phyloP scores from a whole-genome alignment of 2,888 invertebrate genomes.

The Xestia xanthographa region DNA sequence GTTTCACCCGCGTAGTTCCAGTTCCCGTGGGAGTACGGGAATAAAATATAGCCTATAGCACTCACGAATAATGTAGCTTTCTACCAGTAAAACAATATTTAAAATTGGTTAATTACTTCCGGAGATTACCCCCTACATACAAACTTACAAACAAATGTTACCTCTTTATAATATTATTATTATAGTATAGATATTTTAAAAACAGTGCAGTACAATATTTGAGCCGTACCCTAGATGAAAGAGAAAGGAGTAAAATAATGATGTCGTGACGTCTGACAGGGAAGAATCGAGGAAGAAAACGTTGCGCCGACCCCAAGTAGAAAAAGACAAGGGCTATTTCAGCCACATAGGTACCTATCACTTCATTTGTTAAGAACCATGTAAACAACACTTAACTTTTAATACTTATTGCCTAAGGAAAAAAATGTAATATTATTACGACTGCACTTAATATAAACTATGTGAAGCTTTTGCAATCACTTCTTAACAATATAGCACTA shows the following conservation, averaged over 20 bases:
- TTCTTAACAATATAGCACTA: neutral
- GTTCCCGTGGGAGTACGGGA: no score
- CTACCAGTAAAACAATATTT: no score
- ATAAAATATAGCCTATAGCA: no score
- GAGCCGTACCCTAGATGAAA: neutral
- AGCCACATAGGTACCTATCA: neutral
- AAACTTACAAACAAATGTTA: no score
- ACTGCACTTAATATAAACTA: slow-evolving; percentile 15
- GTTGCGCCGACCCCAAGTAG: no score
- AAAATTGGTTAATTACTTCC: no score
- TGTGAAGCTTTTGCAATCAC: slow-evolving; percentile 30
- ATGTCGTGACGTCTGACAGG: neutral
- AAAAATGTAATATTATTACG: neutral
- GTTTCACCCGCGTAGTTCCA: no score
- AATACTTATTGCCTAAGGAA: neutral
- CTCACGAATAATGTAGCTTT: no score
- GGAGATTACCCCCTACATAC: no score
- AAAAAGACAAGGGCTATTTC: neutral
- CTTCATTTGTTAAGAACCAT: neutral
- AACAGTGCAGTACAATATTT: neutral
- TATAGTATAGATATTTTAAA: neutral
- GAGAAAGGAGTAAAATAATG: neutral
- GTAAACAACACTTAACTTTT: neutral
- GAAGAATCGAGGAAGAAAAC: neutral
- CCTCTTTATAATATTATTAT: no score